phyloP scores from a whole-genome alignment of 2,888 invertebrate species.

The Phaedon cochleariae region DNA sequence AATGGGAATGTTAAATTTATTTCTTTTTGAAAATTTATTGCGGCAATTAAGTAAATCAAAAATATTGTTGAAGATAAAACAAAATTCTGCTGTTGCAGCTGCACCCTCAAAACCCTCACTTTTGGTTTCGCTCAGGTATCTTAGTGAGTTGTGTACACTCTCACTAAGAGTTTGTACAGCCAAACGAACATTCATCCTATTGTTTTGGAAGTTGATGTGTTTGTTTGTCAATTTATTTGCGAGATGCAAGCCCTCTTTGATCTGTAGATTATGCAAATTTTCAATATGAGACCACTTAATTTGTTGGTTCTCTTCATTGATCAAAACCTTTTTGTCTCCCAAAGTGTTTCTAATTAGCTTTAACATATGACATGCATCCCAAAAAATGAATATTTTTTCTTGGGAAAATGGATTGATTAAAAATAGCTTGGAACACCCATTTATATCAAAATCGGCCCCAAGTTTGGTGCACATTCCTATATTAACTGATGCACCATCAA shows the following conservation, averaged over 20 bases:
- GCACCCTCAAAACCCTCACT: background rate
- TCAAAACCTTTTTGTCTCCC: background rate
- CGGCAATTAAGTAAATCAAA: background rate
- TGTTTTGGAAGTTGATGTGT: background rate
- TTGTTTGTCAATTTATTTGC: background rate
- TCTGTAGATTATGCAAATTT: background rate
- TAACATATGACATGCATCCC: slow-evolving; percentile 6
- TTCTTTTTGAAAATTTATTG: background rate
- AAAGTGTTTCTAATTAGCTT: background rate
- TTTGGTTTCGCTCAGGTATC: background rate
- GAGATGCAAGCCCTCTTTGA: background rate
- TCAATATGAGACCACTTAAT: background rate
- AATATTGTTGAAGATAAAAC: background rate
- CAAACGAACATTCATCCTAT: slow-evolving; percentile 4
- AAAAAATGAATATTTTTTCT: slow-evolving; percentile 15
- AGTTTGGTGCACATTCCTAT: slow-evolving; percentile 31
- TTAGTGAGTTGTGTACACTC: background rate
- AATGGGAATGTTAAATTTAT: background rate
- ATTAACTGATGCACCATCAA: slow-evolving; percentile 34
- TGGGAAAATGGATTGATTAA: slow-evolving; percentile 15
- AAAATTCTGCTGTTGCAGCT: background rate
- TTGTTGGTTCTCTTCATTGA: background rate
- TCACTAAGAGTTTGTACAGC: slow-evolving; percentile 1
- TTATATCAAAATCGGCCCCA: slow-evolving; percentile 18
- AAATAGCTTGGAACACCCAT: slow-evolving; percentile 17